These are phyloP conservation scores for Papilio demoleus DNA, from an alignment of 2,888 invertebrate genomes.

Conservation along the genomic window DNA sequence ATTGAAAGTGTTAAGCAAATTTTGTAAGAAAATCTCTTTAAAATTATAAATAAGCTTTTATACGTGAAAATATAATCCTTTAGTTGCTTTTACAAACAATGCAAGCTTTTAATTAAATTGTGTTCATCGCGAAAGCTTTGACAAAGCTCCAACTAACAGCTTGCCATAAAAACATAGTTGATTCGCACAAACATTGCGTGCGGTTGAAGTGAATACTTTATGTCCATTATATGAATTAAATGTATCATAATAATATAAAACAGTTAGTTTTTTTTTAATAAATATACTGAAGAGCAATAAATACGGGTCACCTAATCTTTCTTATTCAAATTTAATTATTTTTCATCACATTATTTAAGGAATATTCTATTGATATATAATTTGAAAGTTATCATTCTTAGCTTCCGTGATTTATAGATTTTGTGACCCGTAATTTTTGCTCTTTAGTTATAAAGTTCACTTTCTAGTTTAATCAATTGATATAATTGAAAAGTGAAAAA, in stretches of 20 bases:
- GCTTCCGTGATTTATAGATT: no score
- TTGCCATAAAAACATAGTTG: constrained; percentile 6
- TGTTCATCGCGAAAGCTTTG: constrained; percentile 26
- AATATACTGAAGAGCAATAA: neutral
- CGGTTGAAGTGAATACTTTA: neutral
- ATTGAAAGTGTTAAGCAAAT: no score
- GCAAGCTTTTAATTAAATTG: constrained; percentile 36
- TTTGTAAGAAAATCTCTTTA: no score
- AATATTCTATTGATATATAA: no score
- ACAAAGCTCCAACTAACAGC: constrained; percentile 30
- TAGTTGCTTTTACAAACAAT: neutral
- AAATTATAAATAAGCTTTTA: neutral
- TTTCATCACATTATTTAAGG: no score
- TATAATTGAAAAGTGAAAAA: no score
- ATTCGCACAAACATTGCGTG: neutral
- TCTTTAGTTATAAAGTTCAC: no score
- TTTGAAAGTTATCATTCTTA: no score
- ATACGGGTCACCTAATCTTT: no score
- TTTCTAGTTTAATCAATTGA: no score
- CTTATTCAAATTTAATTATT: neutral
- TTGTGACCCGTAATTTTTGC: no score
- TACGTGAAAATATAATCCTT: neutral
- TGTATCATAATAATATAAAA: neutral
- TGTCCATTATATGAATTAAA: constrained; percentile 18
- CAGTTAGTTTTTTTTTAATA: neutral